Conservation (phyloP, 2,113 vertebrate species). For the Scomber scombrus region DNA sequence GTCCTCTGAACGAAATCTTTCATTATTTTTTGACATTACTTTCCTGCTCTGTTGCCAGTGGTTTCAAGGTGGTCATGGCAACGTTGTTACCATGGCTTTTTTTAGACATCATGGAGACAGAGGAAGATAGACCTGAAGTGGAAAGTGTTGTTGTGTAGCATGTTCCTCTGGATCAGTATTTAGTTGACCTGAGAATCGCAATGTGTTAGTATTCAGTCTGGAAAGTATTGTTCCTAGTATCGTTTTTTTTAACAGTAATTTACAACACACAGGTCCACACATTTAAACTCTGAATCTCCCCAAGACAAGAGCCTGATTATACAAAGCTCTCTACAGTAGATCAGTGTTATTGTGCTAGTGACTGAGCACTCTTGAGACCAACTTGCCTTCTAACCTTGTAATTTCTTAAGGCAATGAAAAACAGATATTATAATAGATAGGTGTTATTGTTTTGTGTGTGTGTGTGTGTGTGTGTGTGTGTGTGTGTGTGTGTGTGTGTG, state of each 20-base stretch:
- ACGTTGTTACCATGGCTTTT: conserved; percentile 77
- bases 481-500: not conserved
- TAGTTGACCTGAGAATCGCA: conserved; percentile 1
- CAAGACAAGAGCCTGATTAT: conserved; percentile 14
- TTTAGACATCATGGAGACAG: conserved; percentile 46
- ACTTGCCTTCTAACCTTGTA: conserved; percentile 12
- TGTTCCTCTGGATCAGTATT: conserved; percentile 21
- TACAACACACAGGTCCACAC: conserved; percentile 27
- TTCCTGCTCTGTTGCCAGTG: conserved; percentile 51
- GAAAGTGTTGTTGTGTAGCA: conserved; percentile 6
- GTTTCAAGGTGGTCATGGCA: conserved; percentile 76
- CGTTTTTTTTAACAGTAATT: conserved; percentile 16
- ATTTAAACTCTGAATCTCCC: conserved; percentile 15
- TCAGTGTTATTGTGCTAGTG: not conserved
- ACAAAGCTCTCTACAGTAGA: conserved; percentile 10
- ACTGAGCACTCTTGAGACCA: not conserved
- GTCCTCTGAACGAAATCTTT: conserved; percentile 26
- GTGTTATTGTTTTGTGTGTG: not conserved
- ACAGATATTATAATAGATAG: not conserved
- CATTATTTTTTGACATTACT: conserved; percentile 27
- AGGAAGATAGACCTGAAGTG: conserved; percentile 47
- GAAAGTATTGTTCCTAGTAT: conserved; percentile 12
- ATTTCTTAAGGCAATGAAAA: conserved; percentile 21
- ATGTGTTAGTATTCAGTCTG: conserved; percentile 13
- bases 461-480: too few relatives aligned